phyloP scores from a whole-genome alignment of 2,113 vertebrate species.

The Tupaia tana region DNA sequence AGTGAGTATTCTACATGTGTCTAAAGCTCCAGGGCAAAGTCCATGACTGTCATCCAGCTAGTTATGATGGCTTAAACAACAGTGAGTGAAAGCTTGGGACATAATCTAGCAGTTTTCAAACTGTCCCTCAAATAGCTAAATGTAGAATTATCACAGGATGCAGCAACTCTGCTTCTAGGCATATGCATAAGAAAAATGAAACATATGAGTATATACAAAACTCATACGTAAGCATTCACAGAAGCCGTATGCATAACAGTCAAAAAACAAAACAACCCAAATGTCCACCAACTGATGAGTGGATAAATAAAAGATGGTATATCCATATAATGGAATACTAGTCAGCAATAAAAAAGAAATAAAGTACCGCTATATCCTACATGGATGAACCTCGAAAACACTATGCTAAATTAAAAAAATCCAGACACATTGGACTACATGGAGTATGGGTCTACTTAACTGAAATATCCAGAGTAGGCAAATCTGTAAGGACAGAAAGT shows the following conservation, averaged over 20 bases:
- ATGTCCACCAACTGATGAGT: neutral
- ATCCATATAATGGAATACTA: neutral
- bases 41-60: neutral
- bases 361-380: neutral
- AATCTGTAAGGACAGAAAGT: neutral
- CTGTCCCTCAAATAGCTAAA: neutral
- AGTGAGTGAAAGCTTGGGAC: neutral
- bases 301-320: neutral
- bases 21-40: neutral
- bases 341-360: neutral
- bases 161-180: neutral
- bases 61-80: neutral
- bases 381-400: neutral
- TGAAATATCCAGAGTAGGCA: neutral
- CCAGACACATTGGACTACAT: neutral
- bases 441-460: neutral
- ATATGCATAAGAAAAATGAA: neutral
- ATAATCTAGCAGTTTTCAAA: neutral
- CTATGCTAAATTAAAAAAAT: neutral
- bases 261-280: neutral
- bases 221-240: neutral
- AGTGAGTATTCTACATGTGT: neutral
- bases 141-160: neutral
- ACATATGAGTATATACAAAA: neutral
- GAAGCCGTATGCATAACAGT: neutral